Evolutionary conservation across 1,140 invertebrate genomes (phyloP), one percentile per base, ranked within the genome.

Genomic region (Helicoverpa zea): DNA sequence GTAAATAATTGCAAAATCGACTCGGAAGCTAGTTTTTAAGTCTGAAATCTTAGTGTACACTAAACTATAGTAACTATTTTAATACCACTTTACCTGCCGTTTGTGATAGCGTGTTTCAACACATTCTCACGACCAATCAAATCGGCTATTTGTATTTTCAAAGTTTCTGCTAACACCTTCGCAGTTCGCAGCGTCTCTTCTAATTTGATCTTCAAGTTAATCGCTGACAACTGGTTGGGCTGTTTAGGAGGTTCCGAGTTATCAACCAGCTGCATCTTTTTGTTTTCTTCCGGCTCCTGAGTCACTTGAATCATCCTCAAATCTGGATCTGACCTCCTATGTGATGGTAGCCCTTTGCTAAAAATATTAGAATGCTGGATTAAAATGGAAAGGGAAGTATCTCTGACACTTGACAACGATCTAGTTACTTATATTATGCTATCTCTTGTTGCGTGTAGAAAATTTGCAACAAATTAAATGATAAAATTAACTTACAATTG

Each of bases 71-170:
- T 14, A 29, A 18, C 13, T 52, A 43, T 0, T 3, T 13, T 4
- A 68, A 11, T 14, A 23, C 66, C 64, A 47, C 73, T 23, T 86
- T 87, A 92, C 92, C 87, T 91, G 61, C 91, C 92, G 59, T 86
- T 91, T 1, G 79, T 83, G 43, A 94, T 93, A 30, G 86, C 84
- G 18, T 94, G 87, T 58, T 94, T 94, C 7, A 94, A 51, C 2
- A 78, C 18, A 13, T 80, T 61, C 66, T 94, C 91, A 2, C 80
- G 74, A 14, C 64, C 58, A 18, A 79, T 68, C 9, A 93, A 61
- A 14, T 49, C 66, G n/a, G 49, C 14, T 54, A 92, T 92, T 78
- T 92, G 85, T 10, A 70, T 64, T 54, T 90, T 88, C 18, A 92
- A 64, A 5, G 80, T 86, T 9, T 85, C 83, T 0, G 88, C 84